phyloP scores from a whole-genome alignment of 2,888 invertebrate genomes.

The Pollenia amentaria region DNA sequence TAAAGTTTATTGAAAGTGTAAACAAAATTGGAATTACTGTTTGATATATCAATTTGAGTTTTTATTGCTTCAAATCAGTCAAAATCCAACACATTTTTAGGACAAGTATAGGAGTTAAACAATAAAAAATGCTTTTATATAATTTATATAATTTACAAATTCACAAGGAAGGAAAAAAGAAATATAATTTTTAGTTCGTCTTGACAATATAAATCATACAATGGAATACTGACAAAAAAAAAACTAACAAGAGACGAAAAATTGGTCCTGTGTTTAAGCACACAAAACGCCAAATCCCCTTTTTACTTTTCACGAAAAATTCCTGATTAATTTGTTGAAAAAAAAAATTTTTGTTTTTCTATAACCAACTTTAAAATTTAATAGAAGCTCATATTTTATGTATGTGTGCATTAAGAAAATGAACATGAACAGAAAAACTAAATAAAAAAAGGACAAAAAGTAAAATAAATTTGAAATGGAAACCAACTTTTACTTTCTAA shows the following conservation, averaged over 20 bases:
- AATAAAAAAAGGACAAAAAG: background rate
- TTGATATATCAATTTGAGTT: no score
- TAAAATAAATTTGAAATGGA: slow-evolving; percentile 23
- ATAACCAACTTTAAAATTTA: background rate
- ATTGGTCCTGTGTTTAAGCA: slow-evolving; percentile 3
- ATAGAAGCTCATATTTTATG: slow-evolving; percentile 39
- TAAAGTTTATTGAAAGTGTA: no score
- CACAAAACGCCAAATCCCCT: background rate
- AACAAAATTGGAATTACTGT: no score
- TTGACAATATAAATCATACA: slow-evolving; percentile 58
- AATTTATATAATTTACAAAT: no score
- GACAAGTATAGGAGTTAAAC: no score
- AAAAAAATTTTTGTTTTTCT: no score
- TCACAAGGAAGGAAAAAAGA: background rate
- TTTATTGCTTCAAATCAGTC: no score
- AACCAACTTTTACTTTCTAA: slow-evolving; percentile 46
- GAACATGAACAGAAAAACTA: background rate
- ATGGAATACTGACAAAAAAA: slow-evolving; percentile 60
- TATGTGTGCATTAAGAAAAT: slow-evolving; percentile 49
- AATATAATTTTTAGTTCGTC: background rate
- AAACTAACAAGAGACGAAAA: background rate
- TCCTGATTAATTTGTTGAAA: no score
- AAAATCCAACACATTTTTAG: no score
- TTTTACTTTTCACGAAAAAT: background rate
- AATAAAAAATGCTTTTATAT: no score